These are phyloP conservation scores for Crotophaga sulcirostris DNA, from an alignment of 2,113 vertebrate species.

Conservation along the genomic window DNA sequence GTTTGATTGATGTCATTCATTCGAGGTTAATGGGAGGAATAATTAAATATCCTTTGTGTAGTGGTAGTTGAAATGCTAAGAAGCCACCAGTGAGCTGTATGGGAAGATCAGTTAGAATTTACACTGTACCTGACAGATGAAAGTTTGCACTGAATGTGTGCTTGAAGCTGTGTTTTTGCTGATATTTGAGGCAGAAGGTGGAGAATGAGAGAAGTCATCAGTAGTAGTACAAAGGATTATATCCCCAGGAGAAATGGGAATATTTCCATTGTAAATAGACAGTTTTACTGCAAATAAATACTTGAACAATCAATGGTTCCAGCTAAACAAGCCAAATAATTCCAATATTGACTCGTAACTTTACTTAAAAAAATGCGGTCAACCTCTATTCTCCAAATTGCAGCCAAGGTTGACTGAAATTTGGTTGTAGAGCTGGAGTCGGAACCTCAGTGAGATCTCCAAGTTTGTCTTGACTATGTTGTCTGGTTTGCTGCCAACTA, in stretches of 20 bases:
- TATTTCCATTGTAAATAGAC: neutral
- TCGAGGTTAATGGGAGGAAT: neutral
- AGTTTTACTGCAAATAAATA: neutral
- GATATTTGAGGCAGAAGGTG: neutral
- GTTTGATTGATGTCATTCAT: neutral
- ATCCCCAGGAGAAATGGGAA: neutral
- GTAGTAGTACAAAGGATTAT: neutral
- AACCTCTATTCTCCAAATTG: neutral
- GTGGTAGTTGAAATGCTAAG: neutral
- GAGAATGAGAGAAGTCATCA: neutral
- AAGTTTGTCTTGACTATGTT: neutral
- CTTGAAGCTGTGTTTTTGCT: neutral
- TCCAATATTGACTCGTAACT: neutral
- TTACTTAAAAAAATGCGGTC: neutral
- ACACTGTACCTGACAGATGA: neutral
- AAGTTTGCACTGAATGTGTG: neutral
- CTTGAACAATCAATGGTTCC: neutral
- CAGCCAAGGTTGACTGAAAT: neutral
- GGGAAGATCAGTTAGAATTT: neutral
- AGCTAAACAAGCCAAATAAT: neutral
- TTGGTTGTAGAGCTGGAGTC: neutral
- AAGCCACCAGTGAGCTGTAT: neutral
- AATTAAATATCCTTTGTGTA: neutral
- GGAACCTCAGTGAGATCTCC: neutral
- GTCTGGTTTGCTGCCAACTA: neutral